These are phyloP conservation scores for Eulemur albifrons DNA, from an alignment of 2,797 vertebrate genomes.

Conservation along the genomic window DNA sequence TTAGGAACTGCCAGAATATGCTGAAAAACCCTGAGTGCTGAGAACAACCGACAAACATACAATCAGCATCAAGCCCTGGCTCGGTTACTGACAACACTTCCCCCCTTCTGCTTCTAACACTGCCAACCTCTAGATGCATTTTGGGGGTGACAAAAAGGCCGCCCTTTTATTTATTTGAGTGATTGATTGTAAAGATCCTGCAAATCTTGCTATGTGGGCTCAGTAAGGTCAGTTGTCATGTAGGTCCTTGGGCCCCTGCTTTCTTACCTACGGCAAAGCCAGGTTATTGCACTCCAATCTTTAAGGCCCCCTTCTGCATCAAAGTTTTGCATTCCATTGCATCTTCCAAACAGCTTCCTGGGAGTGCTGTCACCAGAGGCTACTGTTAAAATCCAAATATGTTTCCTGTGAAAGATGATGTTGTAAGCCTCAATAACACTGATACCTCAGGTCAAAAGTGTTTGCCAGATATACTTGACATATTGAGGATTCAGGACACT, in stretches of 20 bases:
- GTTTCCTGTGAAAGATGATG: background rate
- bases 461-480: background rate
- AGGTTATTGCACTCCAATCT: background rate
- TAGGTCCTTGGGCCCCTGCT: background rate
- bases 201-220: background rate
- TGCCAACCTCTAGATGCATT: background rate
- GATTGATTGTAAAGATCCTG: background rate
- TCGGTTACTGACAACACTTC: background rate
- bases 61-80: background rate
- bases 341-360: background rate
- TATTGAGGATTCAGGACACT: background rate
- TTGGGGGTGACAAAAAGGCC: background rate
- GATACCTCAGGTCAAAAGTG: background rate
- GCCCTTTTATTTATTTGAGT: background rate
- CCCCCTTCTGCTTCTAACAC: background rate
- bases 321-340: background rate
- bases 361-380: background rate
- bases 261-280: background rate
- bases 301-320: background rate
- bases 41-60: background rate
- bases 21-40: background rate
- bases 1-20: background rate
- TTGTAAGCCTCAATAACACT: background rate
- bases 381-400: background rate
- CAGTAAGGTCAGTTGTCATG: background rate